Base-by-base conservation (phyloP, 2,113 vertebrate genomes). In the Mesoclemmys tuberculata region DNA sequence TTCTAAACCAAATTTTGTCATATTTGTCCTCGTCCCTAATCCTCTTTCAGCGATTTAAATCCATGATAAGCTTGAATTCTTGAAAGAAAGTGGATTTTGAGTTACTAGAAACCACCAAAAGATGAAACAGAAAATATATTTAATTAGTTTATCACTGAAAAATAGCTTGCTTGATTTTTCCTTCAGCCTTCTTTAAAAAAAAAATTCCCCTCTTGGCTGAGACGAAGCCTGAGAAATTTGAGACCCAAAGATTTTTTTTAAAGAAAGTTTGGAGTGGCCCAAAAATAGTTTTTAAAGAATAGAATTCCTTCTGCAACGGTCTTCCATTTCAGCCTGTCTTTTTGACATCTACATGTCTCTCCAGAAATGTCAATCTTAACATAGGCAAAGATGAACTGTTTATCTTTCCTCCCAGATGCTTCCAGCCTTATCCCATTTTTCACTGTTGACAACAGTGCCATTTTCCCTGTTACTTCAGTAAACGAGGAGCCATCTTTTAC, bases 1-100 rank as follows among this genome's bases (percentile, higher is more conserved):
- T 95, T 90, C 92, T 96, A 96, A 96, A 93, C 31, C 61, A 97
- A 96, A 95, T 97, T 89, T 95, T 95, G 84, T 96, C 80, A 21
- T 95, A 94, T 92, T 93, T 96, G 85, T 96, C 91, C 64, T 93
- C 83, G 89, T 48, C 48, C 77, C 80, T 97, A 96, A 96, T 93
- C 94, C 88, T 94, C 77, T 94, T 82, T 38, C 52, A 61, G 94
- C 71, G 56, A 90, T 81, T 96, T 94, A 92, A 95, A 86, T 93
- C 87, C 87, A 85, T 88, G 80, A 90, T 90, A 94, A 89, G 56
- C 82, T 94, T 94, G 80, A 95, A 82, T 93, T 95, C 56, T 85
- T 92, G 77, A 93, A 93, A 93, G 92, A 88, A 84, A 90, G 44
- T 0, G 3, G 71, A 89, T 96, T 84, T 91, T 85, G 27, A 90